Evolutionary conservation across 2,888 invertebrate species (phyloP), one percentile per base, ranked within the genome.

Genomic region (Torymus auratus): DNA sequence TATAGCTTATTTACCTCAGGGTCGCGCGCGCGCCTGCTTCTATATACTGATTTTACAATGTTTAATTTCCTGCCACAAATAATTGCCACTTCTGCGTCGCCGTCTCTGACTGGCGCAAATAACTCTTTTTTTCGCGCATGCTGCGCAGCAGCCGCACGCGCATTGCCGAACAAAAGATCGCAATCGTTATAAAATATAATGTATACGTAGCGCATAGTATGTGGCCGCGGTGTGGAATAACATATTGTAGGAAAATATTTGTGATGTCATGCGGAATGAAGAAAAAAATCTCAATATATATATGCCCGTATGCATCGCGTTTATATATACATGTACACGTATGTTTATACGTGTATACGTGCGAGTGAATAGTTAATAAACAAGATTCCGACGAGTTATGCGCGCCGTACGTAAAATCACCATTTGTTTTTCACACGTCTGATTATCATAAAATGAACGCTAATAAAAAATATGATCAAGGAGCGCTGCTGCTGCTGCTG

Each of bases 351-450:
- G 20, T 15, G 41, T 50, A 41, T 14, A 65, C 13, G 23, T 28
- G 14, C 53, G 28, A 23, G 17, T 15, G 68, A 5, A 73, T 72
- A 74, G 71, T 78, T 79, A 75, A 76, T 69, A 79, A 79, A 82
- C 78, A 61, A 65, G 76, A 64, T 72, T 69, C 69, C n/a, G 41
- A 41, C 41, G 41, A 41, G 41, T 61, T 28, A 20, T 60, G 14
- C 14, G 14, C 14, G 12, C 5, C 14, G 13, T 23, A 62, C 75
- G 68, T 79, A 68, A 68, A 76, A 68, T 76, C 67, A 68, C 14
- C 78, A 68, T 82, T 82, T 80, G 77, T 82, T 82, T 80, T 82
- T 79, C 76, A 82, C 65, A 67, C 80, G 67, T 65, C 28, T 55
- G 71, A 82, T 76, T 76, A 77, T 82, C 76, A 70, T 73, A 70